Conservation (phyloP, 2,888 invertebrate genomes). For the Dromius quadrimaculatus region DNA sequence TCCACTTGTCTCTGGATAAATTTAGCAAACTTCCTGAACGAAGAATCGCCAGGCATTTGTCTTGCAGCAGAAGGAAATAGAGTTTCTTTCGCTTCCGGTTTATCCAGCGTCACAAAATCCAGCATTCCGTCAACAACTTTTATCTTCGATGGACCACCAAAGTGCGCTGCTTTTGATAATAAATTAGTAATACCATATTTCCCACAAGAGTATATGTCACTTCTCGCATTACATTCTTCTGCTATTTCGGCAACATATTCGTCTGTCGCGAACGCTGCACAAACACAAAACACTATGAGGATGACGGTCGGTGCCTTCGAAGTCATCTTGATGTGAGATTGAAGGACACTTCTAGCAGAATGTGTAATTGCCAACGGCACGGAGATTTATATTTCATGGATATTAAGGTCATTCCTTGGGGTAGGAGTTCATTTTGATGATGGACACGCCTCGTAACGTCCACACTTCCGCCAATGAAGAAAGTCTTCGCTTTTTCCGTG, state of each 20-base stretch:
- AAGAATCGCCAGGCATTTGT: slow-evolving; percentile 34
- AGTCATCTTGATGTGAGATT: slow-evolving; percentile 11
- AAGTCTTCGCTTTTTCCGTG: slow-evolving; percentile 10
- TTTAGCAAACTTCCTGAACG: slow-evolving; percentile 45
- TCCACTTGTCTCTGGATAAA: slow-evolving; percentile 47
- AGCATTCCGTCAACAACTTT: slow-evolving; percentile 37
- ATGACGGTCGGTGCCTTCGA: not conserved
- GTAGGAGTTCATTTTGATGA: slow-evolving; percentile 49
- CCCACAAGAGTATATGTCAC: slow-evolving; percentile 45
- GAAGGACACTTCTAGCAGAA: slow-evolving; percentile 19
- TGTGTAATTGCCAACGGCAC: not conserved
- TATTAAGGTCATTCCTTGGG: slow-evolving; percentile 38
- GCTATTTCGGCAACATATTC: slow-evolving; percentile 43
- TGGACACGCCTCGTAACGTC: slow-evolving; percentile 37
- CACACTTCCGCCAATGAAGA: slow-evolving; percentile 6
- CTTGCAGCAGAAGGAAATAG: slow-evolving; percentile 32
- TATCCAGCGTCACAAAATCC: slow-evolving; percentile 42
- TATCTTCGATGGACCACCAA: not conserved
- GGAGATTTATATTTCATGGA: slow-evolving; percentile 33
- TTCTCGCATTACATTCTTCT: slow-evolving; percentile 28
- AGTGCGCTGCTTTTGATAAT: slow-evolving; percentile 1
- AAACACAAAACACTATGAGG: slow-evolving; percentile 39
- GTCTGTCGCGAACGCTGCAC: slow-evolving; percentile 42
- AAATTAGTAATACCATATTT: slow-evolving; percentile 37
- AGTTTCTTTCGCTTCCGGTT: slow-evolving; percentile 18